These are phyloP conservation scores for Brachyopa scutellaris DNA, from an alignment of 2,888 invertebrate genomes.

Conservation along the genomic window DNA sequence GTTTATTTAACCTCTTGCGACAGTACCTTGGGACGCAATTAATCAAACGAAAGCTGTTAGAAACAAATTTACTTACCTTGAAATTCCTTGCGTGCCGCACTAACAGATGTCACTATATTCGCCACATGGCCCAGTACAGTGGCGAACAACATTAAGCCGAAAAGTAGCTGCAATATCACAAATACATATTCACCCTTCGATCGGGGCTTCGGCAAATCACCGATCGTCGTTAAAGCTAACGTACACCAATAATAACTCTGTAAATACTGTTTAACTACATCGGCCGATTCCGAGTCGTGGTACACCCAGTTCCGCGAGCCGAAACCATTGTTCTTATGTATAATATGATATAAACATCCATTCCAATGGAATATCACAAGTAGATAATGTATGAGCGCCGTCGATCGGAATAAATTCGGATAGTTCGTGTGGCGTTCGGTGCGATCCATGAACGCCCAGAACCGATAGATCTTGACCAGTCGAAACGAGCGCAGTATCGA, in stretches of 20 bases:
- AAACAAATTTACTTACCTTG: slow-evolving; percentile 88
- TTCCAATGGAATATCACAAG: slow-evolving; percentile 99
- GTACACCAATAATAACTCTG: slow-evolving; percentile 99
- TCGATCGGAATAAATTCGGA: slow-evolving; percentile 97
- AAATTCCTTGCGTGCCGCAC: slow-evolving; percentile 98
- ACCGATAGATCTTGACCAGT: slow-evolving; percentile 97
- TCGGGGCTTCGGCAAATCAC: slow-evolving; percentile 94
- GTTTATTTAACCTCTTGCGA: no score
- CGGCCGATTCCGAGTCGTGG: slow-evolving; percentile 91
- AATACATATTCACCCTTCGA: slow-evolving; percentile 97
- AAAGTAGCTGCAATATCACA: slow-evolving; percentile 96
- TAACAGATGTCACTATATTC: slow-evolving; percentile 98
- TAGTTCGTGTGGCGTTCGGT: slow-evolving; percentile 99
- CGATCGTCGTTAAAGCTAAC: slow-evolving; percentile 96
- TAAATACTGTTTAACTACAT: slow-evolving; percentile 96
- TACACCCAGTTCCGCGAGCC: slow-evolving; percentile 96
- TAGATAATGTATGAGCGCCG: slow-evolving; percentile 96
- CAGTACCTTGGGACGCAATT: not conserved
- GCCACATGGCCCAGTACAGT: slow-evolving; percentile 98
- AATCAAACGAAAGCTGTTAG: not conserved
- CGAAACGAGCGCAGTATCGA: slow-evolving; percentile 97
- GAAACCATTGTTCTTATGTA: slow-evolving; percentile 97
- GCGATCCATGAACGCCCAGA: slow-evolving; percentile 99
- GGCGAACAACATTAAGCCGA: slow-evolving; percentile 96
- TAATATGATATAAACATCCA: slow-evolving; percentile 98